phyloP scores from a whole-genome alignment of 1,140 invertebrate species.

The Oedothorax gibbosus region DNA sequence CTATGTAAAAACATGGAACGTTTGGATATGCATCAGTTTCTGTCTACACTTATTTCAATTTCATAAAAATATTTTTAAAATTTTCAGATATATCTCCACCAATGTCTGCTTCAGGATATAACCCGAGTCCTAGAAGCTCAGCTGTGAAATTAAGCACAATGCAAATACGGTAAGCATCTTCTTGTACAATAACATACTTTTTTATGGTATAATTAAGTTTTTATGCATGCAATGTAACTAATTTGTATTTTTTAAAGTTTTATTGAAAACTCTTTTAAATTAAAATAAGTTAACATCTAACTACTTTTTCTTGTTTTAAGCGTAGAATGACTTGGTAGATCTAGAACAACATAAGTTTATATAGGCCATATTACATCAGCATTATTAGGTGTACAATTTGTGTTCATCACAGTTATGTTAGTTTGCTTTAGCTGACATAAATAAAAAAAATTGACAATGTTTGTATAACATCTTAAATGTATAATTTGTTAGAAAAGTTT shows the following conservation, averaged over 20 bases:
- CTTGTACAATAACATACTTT: background rate
- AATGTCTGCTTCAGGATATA: constrained; percentile 39
- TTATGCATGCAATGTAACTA: too few relatives aligned
- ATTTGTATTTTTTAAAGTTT: too few relatives aligned
- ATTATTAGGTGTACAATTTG: too few relatives aligned
- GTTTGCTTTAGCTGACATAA: too few relatives aligned
- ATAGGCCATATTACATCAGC: too few relatives aligned
- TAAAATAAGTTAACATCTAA: background rate
- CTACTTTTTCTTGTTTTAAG: background rate
- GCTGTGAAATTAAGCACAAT: constrained; percentile 68
- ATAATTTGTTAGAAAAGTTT: too few relatives aligned
- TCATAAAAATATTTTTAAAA: background rate
- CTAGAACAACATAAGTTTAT: background rate
- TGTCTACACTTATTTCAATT: background rate
- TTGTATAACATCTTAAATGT: too few relatives aligned
- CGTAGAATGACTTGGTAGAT: too few relatives aligned
- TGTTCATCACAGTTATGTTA: too few relatives aligned
- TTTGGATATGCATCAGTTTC: background rate
- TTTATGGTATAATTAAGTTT: too few relatives aligned
- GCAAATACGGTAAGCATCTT: constrained; percentile 68
- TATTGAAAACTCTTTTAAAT: background rate
- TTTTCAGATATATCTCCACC: constrained; percentile 41
- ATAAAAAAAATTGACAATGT: too few relatives aligned
- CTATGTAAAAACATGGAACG: background rate
- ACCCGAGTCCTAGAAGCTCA: constrained; percentile 60